Evolutionary conservation across 2,888 invertebrate genomes (phyloP).

Genomic region (Acronicta aceris): DNA sequence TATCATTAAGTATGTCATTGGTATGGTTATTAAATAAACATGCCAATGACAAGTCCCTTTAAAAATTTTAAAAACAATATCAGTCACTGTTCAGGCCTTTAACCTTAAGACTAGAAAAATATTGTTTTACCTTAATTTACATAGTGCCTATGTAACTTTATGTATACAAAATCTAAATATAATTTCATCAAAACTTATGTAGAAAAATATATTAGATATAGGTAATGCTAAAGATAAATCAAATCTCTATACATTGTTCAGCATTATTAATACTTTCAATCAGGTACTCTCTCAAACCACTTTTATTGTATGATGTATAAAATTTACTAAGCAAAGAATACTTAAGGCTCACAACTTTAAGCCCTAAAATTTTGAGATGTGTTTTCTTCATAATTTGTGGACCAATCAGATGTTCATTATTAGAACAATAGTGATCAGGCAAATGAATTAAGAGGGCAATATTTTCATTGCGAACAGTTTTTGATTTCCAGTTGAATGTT

Average conservation of each 20-base stretch:
- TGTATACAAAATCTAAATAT: slow-evolving; percentile 22
- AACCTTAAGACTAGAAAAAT: slow-evolving; percentile 39
- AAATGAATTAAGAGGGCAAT: slow-evolving; percentile 90
- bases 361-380: slow-evolving; percentile 90
- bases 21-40: no score
- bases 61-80: slow-evolving; percentile 12
- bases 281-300: slow-evolving; percentile 86
- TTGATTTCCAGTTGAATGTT: slow-evolving; percentile 83
- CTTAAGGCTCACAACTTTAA: slow-evolving; percentile 90
- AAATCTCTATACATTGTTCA: slow-evolving; percentile 60
- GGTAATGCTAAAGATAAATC: slow-evolving; percentile 28
- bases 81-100: slow-evolving; percentile 1
- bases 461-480: slow-evolving; percentile 79
- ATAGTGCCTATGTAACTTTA: slow-evolving; percentile 12
- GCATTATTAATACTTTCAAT: slow-evolving; percentile 78
- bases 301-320: slow-evolving; percentile 80
- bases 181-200: slow-evolving; percentile 5
- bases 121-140: slow-evolving; percentile 9
- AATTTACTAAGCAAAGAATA: slow-evolving; percentile 86
- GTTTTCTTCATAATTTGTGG: slow-evolving; percentile 90
- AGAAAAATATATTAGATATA: background rate
- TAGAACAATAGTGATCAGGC: slow-evolving; percentile 91
- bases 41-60: no score
- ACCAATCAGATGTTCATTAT: slow-evolving; percentile 88
- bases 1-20: slow-evolving; percentile 1